A percentile compares a stretch with the other conserved stretches of the same genome.
Evolutionary conservation across 1,140 invertebrate genomes (phyloP).

Genomic region (Epicauta chinensis): DNA sequence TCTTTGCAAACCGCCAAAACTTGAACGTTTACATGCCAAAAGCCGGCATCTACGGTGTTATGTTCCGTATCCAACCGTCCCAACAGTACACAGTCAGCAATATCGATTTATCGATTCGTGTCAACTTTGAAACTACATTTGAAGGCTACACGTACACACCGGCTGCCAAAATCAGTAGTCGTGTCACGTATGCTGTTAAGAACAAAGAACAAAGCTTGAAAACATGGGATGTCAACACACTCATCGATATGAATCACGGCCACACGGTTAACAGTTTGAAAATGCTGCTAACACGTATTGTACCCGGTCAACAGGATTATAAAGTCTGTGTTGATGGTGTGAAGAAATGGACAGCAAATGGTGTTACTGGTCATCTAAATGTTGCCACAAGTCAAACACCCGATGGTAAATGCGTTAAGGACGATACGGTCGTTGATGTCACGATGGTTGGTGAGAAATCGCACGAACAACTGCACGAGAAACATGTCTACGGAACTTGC

Average conservation of each 20-base stretch:
- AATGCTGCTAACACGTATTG: constrained; percentile 33
- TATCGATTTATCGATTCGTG: constrained; percentile 26
- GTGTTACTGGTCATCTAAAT: constrained; percentile 33
- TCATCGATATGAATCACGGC: constrained; percentile 31
- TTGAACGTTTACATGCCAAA: constrained; percentile 6
- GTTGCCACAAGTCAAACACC: constrained; percentile 35
- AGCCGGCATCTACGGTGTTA: constrained; percentile 13
- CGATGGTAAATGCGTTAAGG: constrained; percentile 29
- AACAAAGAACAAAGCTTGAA: constrained; percentile 30
- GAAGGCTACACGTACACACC: constrained; percentile 9
- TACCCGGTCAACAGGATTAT: constrained; percentile 36
- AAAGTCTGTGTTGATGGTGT: constrained; percentile 41
- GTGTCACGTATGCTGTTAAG: constrained; percentile 22
- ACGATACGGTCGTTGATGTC: constrained; percentile 24
- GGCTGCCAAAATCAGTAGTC: constrained; percentile 19
- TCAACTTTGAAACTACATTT: constrained; percentile 12
- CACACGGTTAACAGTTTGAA: constrained; percentile 33
- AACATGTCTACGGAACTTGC: constrained; percentile 21
- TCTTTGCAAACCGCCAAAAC: background rate
- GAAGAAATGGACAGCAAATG: constrained; percentile 35
- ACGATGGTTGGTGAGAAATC: constrained; percentile 19
- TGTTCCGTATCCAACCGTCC: constrained; percentile 15
- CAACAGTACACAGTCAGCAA: constrained; percentile 20
- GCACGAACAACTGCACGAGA: constrained; percentile 20
- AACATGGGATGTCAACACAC: constrained; percentile 39